Base-by-base conservation (phyloP, 92 coral and sea anemone species). In the Porites rus region DNA sequence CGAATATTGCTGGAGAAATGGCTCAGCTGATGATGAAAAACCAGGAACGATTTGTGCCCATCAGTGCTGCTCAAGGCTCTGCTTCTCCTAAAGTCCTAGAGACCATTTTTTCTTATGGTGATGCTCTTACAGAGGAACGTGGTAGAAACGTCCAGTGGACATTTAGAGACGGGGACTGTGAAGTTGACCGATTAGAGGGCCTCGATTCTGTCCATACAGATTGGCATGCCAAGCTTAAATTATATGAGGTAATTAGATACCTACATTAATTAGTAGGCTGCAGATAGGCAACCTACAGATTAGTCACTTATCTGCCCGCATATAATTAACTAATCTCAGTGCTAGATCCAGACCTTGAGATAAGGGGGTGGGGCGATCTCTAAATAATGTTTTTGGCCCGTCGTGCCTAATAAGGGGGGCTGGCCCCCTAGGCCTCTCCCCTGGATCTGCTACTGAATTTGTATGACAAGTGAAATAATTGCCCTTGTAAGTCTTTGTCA, bases 1-100 rank as follows among this genome's bases (percentile, higher is more conserved):
- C 94, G 31, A 91, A 91, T 65, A 74, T 87, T 64, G 80, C 89
- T 20, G 91, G 89, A n/a, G 94, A 91, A 62, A 91, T 91, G 94
- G 89, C 85, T n/a, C 83, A 78, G 63, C n/a, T 86, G 46, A n/a
- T 86, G 24, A 70, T 66, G 18, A 19, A 60, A 6, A 86, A 66
- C 61, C 89, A 86, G 22, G 56, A 86, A 21, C 25, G 56, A 12
- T 78, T 77, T 56, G 85, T 86, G 2, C 89, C 89, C 2, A 1
- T 24, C 25, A 24, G 25, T 24, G 1, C 25, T 24, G 25, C 24
- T 43, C 58, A 14, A 72, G 68, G 51, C 11, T 53, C 66, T 20
- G 28, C 6, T 25, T n/a, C 17, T 6, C 20, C 8, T 1, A 61
- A 65, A 28, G 60, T 87, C 18, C 8, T 82, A 1, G 52, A 72